Conservation (phyloP, 2,888 invertebrate genomes). For the Eurytoma californica region DNA sequence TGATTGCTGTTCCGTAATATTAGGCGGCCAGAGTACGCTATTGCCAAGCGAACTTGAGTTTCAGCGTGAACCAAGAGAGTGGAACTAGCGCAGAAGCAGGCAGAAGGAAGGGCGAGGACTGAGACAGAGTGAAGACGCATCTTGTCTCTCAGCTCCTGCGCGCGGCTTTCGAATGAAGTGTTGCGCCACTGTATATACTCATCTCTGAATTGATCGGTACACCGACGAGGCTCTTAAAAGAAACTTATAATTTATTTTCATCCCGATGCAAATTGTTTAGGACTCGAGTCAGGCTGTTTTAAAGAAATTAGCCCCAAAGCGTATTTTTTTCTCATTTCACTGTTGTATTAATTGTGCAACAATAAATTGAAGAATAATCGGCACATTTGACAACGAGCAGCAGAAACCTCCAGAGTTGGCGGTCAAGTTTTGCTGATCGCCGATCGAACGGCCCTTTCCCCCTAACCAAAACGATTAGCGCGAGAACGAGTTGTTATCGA, state of each 20-base stretch:
- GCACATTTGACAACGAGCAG: too few relatives aligned
- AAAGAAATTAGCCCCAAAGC: too few relatives aligned
- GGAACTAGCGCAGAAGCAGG: not conserved
- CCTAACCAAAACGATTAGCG: constrained; percentile 34
- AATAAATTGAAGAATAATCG: too few relatives aligned
- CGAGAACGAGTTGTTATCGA: constrained; percentile 52
- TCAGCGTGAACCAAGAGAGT: constrained; percentile 9
- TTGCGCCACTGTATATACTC: constrained; percentile 19
- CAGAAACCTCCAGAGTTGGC: constrained; percentile 14
- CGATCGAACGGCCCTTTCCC: not conserved
- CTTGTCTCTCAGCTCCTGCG: not conserved
- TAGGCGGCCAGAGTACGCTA: constrained; percentile 56
- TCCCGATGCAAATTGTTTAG: too few relatives aligned
- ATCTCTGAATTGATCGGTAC: not conserved
- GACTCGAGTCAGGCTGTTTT: too few relatives aligned
- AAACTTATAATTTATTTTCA: too few relatives aligned
- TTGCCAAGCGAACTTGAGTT: not conserved
- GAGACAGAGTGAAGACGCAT: not conserved
- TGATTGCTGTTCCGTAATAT: constrained; percentile 60
- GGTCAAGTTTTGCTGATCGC: constrained; percentile 48
- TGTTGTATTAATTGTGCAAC: too few relatives aligned
- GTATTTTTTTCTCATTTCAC: too few relatives aligned
- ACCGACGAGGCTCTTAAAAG: not conserved
- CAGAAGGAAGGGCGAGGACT: too few relatives aligned
- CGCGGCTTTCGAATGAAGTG: constrained; percentile 32